Conservation (phyloP, 2,113 vertebrate species). For the Pyrgilauda ruficollis region DNA sequence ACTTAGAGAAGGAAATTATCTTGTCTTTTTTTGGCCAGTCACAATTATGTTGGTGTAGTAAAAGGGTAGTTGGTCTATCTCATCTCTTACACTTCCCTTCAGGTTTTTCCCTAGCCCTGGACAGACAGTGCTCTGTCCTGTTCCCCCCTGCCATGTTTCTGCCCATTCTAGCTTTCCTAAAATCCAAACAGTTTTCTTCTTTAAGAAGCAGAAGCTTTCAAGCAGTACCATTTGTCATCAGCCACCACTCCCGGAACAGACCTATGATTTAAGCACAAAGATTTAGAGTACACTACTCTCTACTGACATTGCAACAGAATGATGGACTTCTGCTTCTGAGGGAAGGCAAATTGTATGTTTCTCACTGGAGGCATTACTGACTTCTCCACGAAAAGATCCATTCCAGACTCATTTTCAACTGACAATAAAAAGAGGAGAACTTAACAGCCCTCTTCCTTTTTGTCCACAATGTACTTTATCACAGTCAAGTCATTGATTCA, state of each 20-base stretch:
- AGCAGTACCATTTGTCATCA: not conserved
- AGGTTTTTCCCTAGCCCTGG: not conserved
- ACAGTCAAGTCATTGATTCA: conserved; percentile 27
- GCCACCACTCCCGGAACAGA: not conserved
- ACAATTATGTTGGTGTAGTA: not conserved
- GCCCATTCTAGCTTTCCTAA: not conserved
- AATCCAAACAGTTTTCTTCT: not conserved
- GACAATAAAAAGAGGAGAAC: conserved; percentile 16
- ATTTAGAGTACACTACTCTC: not conserved
- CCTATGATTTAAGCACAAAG: not conserved
- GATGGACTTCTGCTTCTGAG: conserved; percentile 1
- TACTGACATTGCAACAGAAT: not conserved
- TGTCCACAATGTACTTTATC: not conserved
- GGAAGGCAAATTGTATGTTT: not conserved
- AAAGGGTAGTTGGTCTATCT: not conserved
- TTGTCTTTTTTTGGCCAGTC: not conserved
- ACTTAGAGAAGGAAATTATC: not conserved
- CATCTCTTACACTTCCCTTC: not conserved
- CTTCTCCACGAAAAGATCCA: conserved; percentile 17
- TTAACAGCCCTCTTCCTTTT: conserved; percentile 34
- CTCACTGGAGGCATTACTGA: conserved; percentile 8
- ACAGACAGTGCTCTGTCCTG: not conserved
- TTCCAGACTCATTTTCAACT: conserved; percentile 18
- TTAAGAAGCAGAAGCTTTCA: not conserved
- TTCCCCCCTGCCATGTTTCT: not conserved